A percentile compares a stretch with the other conserved stretches of the same genome.
Conservation (phyloP, 2,797 vertebrate genomes). For the Oryzias sinensis region DNA sequence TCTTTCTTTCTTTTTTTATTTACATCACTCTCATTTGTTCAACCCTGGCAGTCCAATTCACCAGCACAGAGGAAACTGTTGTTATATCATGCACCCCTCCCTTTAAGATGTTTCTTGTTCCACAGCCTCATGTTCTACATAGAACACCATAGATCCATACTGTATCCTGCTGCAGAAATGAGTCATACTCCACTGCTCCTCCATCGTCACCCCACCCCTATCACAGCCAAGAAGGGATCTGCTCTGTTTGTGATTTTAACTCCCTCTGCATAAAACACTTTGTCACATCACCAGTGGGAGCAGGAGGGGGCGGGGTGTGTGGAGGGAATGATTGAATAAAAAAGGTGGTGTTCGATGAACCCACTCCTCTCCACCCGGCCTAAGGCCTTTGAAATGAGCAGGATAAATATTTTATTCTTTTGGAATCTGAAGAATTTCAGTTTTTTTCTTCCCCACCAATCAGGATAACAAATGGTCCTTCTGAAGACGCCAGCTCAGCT, state of each 20-base stretch:
- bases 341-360: constrained; percentile 52
- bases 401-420: constrained; percentile 76
- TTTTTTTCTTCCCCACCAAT: constrained; percentile 37
- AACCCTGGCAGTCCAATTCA: constrained; percentile 19
- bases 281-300: constrained; percentile 38
- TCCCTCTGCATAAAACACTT: constrained; percentile 51
- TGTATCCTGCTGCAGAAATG: constrained; percentile 80
- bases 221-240: constrained; percentile 63
- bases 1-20: constrained; percentile 21
- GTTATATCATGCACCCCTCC: constrained; percentile 12
- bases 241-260: constrained; percentile 51
- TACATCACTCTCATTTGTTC: constrained; percentile 33
- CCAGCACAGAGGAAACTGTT: constrained; percentile 10
- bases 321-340: constrained; percentile 44
- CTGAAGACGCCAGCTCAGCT: constrained; percentile 68
- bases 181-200: constrained; percentile 78
- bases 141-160: constrained; percentile 56
- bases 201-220: constrained; percentile 72
- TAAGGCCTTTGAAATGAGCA: constrained; percentile 63
- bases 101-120: constrained; percentile 16
- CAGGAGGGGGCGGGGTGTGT: constrained; percentile 8
- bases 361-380: constrained; percentile 53
- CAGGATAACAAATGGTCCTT: constrained; percentile 71
- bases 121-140: constrained; percentile 47
- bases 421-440: constrained; percentile 73